phyloP scores from a whole-genome alignment of 2,113 vertebrate species.

The Protomyctophum bolini region DNA sequence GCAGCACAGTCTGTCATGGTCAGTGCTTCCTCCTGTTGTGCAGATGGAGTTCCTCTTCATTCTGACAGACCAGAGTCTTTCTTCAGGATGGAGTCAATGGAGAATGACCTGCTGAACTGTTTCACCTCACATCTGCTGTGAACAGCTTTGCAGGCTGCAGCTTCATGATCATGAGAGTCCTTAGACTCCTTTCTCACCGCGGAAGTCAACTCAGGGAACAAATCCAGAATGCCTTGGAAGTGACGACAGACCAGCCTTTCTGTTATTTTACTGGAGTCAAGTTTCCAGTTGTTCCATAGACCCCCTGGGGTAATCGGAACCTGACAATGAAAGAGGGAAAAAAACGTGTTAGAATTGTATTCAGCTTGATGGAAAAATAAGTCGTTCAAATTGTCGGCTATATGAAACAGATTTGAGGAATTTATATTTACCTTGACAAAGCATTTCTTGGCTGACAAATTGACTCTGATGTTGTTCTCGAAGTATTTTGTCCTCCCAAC shows the following conservation, averaged over 20 bases:
- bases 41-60: too few species aligned
- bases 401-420: background rate
- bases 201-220: too few species aligned
- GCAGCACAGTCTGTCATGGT: too few species aligned
- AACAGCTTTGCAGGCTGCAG: too few species aligned
- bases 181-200: too few species aligned
- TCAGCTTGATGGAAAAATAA: background rate
- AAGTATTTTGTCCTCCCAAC: slow-evolving; percentile 57
- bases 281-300: slow-evolving; percentile 72
- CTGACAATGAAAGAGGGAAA: slow-evolving; percentile 34
- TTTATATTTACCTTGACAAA: slow-evolving; percentile 67
- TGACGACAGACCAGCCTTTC: slow-evolving; percentile 24
- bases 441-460: slow-evolving; percentile 69
- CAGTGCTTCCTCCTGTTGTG: too few species aligned
- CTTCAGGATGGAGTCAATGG: too few species aligned
- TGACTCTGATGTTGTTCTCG: slow-evolving; percentile 70
- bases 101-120: too few species aligned
- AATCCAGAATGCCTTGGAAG: too few species aligned
- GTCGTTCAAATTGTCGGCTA: background rate
- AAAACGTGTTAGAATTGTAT: background rate
- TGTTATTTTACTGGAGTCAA: slow-evolving; percentile 53
- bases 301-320: slow-evolving; percentile 59
- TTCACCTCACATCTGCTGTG: too few species aligned
- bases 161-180: too few species aligned
- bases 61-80: too few species aligned